Conservation (phyloP, 2,797 vertebrate genomes). For the Centroberyx gerrardi region DNA sequence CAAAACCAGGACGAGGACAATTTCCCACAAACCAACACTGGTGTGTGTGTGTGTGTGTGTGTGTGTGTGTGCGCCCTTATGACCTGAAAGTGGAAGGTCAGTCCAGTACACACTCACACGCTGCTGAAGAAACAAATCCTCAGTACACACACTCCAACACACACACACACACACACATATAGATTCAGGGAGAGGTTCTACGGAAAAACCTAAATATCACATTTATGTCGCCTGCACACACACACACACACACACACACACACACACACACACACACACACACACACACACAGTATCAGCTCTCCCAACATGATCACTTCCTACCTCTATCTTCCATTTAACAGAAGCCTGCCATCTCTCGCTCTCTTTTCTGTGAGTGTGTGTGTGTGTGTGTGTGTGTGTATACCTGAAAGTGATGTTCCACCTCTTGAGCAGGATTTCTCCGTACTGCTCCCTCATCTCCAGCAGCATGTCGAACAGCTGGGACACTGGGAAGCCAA, state of each 20-base stretch:
- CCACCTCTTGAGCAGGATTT: constrained; percentile 97
- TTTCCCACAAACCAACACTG: constrained; percentile 70
- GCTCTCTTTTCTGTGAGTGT: constrained; percentile 5
- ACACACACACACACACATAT: no score
- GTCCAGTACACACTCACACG: not conserved
- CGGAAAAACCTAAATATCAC: no score
- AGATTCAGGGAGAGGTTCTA: no score
- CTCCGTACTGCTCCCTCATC: constrained; percentile 96
- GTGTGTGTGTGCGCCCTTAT: constrained; percentile 16
- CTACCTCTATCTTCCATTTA: not conserved
- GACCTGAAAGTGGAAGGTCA: constrained; percentile 58
- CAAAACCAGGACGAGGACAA: constrained; percentile 66
- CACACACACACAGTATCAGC: no score
- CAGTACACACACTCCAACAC: no score
- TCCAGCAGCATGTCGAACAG: constrained; percentile 98
- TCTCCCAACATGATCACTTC: no score
- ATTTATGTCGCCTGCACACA: no score
- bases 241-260: no score
- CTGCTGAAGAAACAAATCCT: not conserved
- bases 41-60: constrained; percentile 23
- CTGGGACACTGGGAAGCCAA: constrained; percentile 95
- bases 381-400: not conserved
- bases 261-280: no score
- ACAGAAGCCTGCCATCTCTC: no score
- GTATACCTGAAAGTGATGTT: constrained; percentile 93